Conservation (phyloP, 2,888 invertebrate species). For the Habroteleia sp. region DNA sequence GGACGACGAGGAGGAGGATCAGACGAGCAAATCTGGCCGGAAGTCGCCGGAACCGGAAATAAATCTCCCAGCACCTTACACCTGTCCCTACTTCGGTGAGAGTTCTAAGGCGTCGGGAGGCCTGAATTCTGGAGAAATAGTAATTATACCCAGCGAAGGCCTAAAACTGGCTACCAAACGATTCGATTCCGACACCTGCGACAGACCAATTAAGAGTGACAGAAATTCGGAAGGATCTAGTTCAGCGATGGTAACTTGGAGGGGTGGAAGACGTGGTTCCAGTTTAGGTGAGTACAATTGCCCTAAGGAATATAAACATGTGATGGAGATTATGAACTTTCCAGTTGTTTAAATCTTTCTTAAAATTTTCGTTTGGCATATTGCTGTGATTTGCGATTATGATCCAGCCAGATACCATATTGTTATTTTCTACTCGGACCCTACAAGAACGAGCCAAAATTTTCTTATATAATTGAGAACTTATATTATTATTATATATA, state of each 20-base stretch:
- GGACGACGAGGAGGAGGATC: constrained; percentile 64
- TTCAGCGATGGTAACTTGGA: constrained; percentile 86
- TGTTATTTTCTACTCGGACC: no score
- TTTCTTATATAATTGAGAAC: no score
- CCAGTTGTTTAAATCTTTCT: no score
- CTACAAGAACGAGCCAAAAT: no score
- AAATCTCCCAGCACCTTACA: constrained; percentile 88
- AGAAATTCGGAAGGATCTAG: constrained; percentile 79
- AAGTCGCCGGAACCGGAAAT: constrained; percentile 73
- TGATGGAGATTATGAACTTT: no score
- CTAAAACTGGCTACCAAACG: constrained; percentile 75
- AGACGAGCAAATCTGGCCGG: not conserved
- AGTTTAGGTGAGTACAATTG: constrained; percentile 84
- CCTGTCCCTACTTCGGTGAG: constrained; percentile 91
- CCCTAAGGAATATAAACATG: no score
- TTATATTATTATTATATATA: no score
- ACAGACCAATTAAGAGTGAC: constrained; percentile 81
- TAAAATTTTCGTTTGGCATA: no score
- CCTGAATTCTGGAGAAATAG: constrained; percentile 82
- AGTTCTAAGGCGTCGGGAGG: constrained; percentile 82
- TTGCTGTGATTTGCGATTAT: no score
- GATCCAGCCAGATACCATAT: no score
- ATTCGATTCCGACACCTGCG: constrained; percentile 62
- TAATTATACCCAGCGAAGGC: constrained; percentile 83
- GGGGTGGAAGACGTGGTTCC: constrained; percentile 86